These are phyloP conservation scores for Rhineura floridana DNA, from an alignment of 2,113 vertebrate genomes.

Conservation along the genomic window DNA sequence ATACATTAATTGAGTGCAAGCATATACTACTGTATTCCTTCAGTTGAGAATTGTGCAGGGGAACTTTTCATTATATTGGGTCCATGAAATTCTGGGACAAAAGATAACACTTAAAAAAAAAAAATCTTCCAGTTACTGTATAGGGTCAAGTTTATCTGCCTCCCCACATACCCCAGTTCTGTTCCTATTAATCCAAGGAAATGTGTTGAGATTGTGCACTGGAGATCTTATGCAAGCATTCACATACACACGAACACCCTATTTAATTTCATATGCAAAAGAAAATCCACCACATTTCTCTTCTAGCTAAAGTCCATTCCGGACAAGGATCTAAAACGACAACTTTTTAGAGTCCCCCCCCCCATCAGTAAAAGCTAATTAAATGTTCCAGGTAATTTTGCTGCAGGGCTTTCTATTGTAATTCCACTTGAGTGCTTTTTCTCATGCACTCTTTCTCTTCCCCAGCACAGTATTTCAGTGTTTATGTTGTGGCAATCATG, in stretches of 20 bases:
- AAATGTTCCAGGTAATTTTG: slow-evolving; percentile 52
- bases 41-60: neutral
- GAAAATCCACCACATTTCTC: slow-evolving; percentile 29
- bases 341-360: slow-evolving; percentile 31
- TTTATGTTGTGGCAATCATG: slow-evolving; percentile 31
- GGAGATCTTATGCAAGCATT: neutral
- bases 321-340: slow-evolving; percentile 23
- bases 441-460: slow-evolving; percentile 41
- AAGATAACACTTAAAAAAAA: no score
- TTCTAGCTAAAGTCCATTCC: neutral
- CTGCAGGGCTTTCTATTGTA: neutral
- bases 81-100: neutral
- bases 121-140: neutral
- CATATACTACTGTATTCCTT: neutral
- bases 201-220: neutral
- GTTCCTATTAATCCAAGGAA: neutral
- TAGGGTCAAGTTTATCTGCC: neutral
- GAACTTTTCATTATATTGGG: neutral
- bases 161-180: no score
- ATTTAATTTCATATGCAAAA: slow-evolving; percentile 20
- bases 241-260: neutral
- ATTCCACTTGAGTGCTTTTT: slow-evolving; percentile 55
- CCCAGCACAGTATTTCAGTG: slow-evolving; percentile 39
- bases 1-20: neutral
- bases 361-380: slow-evolving; percentile 45